Base-by-base conservation (phyloP, 2,888 invertebrate genomes). In the Synergus japonicus region DNA sequence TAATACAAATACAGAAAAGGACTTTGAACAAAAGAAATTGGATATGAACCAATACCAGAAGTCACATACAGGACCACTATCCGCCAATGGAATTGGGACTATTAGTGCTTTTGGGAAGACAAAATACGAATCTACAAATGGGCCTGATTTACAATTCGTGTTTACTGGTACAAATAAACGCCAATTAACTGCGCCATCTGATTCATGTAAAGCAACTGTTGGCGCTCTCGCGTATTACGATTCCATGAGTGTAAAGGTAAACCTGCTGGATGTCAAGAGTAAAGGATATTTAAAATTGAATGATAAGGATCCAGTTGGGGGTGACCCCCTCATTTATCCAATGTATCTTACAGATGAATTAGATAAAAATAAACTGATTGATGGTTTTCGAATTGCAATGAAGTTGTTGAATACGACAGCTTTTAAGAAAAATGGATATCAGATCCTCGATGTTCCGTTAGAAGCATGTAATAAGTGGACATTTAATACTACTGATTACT, bases 301-400 rank as follows among this genome's bases (percentile, higher is more conserved):
- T 58, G 76, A 66, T 37, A 81, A 79, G 0, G 81, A 86, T 76
- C 84, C 84, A 15, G 78, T 79, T 81, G 22, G 83, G 82, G 0
- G 80, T 80, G 9, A 5, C 37, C 82, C 89, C 97, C 97, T 0
- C 97, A 98, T 91, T 97, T 91, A 82, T 98, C 43, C 82, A 0
- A 83, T 82, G 46, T 83, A 98, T 91, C 96, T 98, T 89, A 95
- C 96, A 0, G 95, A 96, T 85, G 95, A 95, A 84, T 94, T 96
- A 88, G 98, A 98, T 87, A 93, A 96, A 15, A 93, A 94, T 86
- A 95, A 95, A 0, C 90, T 97, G 4, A 95, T 95, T 0, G 97
- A 97, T 91, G 97, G 97, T 10, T 96, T 97, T 41, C 95, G 95
- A 88, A 95, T 97, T 83, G 96, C 96, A 0, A 93, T 97, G 87